Evolutionary conservation across 1,140 invertebrate genomes (phyloP), one percentile per base, ranked within the genome.

Genomic region (Papilio helenus): DNA sequence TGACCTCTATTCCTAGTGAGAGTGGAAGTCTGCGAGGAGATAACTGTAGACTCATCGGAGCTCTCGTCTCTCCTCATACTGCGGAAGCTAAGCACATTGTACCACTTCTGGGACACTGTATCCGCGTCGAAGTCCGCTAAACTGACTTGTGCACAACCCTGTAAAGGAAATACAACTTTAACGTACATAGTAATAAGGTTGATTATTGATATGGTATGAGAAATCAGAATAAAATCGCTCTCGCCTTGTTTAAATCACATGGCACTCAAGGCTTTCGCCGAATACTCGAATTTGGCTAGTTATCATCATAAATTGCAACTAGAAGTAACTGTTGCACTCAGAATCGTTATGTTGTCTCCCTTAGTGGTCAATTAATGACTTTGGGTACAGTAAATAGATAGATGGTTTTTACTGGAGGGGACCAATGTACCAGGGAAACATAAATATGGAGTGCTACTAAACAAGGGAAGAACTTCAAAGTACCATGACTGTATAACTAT

Each of bases 91-190:
- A 99, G 95, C 78, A 99, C 97, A 90, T 99, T 99, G 95, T 99
- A 99, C 99, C 98, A 99, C 91, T 98, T 98, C 34, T 97, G 96
- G 20, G 97, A 97, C 34, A 97, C 96, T 16, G 95, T 95, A 81
- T 98, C 97, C 1, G 97, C 96, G 90, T 97, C 97, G 90, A 99
- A 99, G 94, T 99, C 98, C 78, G 98, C 98, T 85, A 99, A 95
- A 90, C 98, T 99, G 79, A 99, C 98, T 97, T 99, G 98, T 78
- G 98, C 97, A 92, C 98, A 98, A 88, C 98, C 98, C 98, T 99
- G 92, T 14, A 94, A 87, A 87, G 86, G 82, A 85, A 85, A 86
- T 83, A 79, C 16, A 18, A 76, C 23, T 72, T 83, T 85, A 85
- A 42, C 23, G 46, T 23, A 1, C 8, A 23, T 39, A 42, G 14